Percentiles rank a stretch among this genome's conserved stretches.
phyloP scores from a whole-genome alignment of 2,113 vertebrate species.

The Thymallus thymallus region DNA sequence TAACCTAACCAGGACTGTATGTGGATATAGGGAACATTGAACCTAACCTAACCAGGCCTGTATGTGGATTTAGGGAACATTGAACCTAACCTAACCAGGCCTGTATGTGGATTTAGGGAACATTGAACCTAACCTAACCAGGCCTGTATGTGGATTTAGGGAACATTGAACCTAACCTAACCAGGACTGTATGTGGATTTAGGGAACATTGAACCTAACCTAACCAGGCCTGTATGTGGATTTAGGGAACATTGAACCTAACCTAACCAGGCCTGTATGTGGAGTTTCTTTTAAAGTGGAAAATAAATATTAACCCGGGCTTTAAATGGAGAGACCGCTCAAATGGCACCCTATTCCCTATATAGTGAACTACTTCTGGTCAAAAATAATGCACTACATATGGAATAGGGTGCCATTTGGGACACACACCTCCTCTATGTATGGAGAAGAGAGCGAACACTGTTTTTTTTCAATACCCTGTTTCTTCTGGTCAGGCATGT shows the following conservation, averaged over 20 bases:
- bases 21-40: conserved; percentile 37
- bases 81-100: conserved; percentile 42
- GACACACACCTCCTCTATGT: background rate
- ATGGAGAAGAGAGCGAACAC: conserved; percentile 14
- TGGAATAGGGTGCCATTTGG: too few species aligned
- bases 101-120: conserved; percentile 2
- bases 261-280: conserved; percentile 29
- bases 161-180: conserved; percentile 43
- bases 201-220: conserved; percentile 34
- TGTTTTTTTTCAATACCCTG: too few species aligned
- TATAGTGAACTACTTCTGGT: too few species aligned
- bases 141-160: background rate
- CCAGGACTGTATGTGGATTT: conserved; percentile 14
- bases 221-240: conserved; percentile 5
- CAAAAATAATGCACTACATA: too few species aligned
- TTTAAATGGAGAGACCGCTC: background rate
- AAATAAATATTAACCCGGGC: conserved; percentile 8
- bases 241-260: conserved; percentile 35
- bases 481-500: background rate
- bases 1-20: conserved; percentile 37
- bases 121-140: conserved; percentile 43
- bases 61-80: conserved; percentile 27
- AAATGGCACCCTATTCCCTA: too few species aligned
- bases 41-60: conserved; percentile 30
- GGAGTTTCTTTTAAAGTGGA: background rate